Base-by-base conservation (phyloP, 1,140 invertebrate genomes). In the Zaprionus ornatus region DNA sequence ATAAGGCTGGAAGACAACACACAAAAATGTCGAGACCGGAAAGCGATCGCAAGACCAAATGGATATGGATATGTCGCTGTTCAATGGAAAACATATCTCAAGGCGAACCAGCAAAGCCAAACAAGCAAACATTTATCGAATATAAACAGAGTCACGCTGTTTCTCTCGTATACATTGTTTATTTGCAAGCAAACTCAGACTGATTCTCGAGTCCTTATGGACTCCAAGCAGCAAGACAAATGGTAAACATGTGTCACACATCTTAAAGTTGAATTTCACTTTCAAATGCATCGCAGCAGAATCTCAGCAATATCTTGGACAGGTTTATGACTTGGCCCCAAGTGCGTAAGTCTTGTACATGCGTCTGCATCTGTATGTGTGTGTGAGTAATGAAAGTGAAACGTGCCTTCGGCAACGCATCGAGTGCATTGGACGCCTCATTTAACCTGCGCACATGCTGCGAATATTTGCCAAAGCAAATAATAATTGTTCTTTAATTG, bases 1-100 rank as follows among this genome's bases (percentile, higher is more conserved):
- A 74, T 54, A 68, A 66, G 77, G 74, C 77, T 61, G 54, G 17
- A 77, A 59, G 68, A 52, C 27, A 35, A 35, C 50, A 42, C 17
- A 55, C 62, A 62, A 78, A 82, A 73, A 65, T 55, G 79, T 48
- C 42, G 42, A 72, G 83, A 70, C 83, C 86, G 82, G 83, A 86
- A 87, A 86, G 72, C 17, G 17, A 45, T 45, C 82, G 48, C 57
- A 56, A 72, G 66, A 75, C 83, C 80, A 88, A 86, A 83, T 88
- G n/a, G n/a, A n/a, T n/a, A n/a, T 74, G 77, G 83, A 57, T 65
- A 17, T 57, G 62, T 64, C 32, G 52, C 52, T 68, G 79, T 87
- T 87, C 77, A 72, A 71, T 87, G 83, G 68, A 87, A 86, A 77
- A 13, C n/a, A 27, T 32, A 10, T 45, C 17, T 62, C 52, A 81